Evolutionary conservation across 2,113 vertebrate genomes (phyloP).

Genomic region (Barnardius zonarius): DNA sequence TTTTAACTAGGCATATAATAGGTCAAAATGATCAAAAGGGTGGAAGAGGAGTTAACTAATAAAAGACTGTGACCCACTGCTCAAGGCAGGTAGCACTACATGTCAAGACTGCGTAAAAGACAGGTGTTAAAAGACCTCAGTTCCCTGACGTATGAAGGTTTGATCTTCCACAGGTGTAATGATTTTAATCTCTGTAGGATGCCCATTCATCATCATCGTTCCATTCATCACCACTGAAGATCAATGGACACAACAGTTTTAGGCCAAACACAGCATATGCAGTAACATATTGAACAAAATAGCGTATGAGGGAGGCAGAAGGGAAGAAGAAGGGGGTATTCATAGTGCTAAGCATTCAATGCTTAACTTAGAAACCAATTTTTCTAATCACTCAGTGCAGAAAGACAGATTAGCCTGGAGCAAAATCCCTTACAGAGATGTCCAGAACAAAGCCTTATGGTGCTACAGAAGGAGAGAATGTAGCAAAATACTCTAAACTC

Average conservation of each 20-base stretch:
- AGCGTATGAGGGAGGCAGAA: neutral
- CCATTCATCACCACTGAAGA: neutral
- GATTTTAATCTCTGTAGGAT: neutral
- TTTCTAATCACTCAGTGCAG: neutral
- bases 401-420: neutral
- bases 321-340: neutral
- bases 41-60: slow-evolving; percentile 36
- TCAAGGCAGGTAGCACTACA: neutral
- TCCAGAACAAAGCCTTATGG: neutral
- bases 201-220: neutral
- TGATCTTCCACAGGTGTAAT: slow-evolving; percentile 32
- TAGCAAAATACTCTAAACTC: neutral
- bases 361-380: neutral
- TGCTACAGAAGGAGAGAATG: neutral
- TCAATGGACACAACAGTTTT: neutral
- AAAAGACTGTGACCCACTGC: slow-evolving; percentile 18
- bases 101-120: neutral
- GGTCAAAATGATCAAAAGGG: slow-evolving; percentile 16
- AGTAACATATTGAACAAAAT: neutral
- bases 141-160: neutral
- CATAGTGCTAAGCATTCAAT: neutral
- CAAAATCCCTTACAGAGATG: neutral
- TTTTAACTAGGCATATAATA: slow-evolving; percentile 36
- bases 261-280: neutral
- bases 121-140: neutral